Percentiles rank a stretch among this genome's conserved stretches.
Evolutionary conservation across 1,140 invertebrate genomes (phyloP).

Genomic region (Drosophila jambulina): DNA sequence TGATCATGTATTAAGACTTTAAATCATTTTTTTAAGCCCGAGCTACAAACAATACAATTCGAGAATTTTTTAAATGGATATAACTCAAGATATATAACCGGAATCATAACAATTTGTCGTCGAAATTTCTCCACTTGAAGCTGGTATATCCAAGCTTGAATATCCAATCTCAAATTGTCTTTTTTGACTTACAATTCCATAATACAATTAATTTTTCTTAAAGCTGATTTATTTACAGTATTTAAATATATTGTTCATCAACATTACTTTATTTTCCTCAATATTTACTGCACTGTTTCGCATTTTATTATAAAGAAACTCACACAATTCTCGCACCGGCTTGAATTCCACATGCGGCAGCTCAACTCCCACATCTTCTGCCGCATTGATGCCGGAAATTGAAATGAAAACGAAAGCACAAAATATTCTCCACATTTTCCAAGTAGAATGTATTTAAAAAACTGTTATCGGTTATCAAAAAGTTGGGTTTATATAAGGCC

Average conservation of each 20-base stretch:
- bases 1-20: neutral
- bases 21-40: no score
- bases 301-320: constrained; percentile 28
- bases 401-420: constrained; percentile 37
- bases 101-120: no score
- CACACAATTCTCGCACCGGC: constrained; percentile 64
- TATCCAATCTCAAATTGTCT: neutral
- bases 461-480: constrained; percentile 8
- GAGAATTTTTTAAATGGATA: no score
- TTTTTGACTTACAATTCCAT: neutral
- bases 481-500: constrained; percentile 3
- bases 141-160: no score
- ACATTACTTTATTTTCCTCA: neutral
- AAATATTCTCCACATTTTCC: constrained; percentile 39
- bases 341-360: constrained; percentile 53
- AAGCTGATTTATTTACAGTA: neutral
- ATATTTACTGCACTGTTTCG: neutral
- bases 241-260: neutral
- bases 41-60: no score
- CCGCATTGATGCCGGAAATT: constrained; percentile 18
- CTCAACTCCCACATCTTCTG: constrained; percentile 37
- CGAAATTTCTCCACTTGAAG: neutral
- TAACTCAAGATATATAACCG: no score
- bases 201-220: neutral
- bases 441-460: neutral